Percentiles rank a stretch among this genome's conserved stretches.
Evolutionary conservation across 2,888 invertebrate species (phyloP).

Genomic region (Acleris sparsana): DNA sequence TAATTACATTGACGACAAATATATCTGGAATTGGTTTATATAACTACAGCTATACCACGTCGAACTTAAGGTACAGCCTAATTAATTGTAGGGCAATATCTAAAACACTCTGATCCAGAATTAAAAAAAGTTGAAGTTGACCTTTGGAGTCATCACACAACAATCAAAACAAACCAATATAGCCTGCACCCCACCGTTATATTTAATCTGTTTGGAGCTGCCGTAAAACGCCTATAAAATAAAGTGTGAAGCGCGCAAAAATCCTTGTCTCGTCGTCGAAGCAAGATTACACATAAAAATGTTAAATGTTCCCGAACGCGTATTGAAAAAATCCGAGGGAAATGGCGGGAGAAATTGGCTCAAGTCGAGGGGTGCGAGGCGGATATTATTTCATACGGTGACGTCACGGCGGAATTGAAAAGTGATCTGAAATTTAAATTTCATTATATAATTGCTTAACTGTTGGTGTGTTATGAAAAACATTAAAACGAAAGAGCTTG

Average conservation of each 20-base stretch:
- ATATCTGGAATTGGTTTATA: too few relatives aligned
- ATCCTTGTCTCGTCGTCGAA: constrained; percentile 77
- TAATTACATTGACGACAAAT: too few relatives aligned
- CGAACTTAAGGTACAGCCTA: too few relatives aligned
- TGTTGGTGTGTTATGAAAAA: too few relatives aligned
- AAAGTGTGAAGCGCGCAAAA: constrained; percentile 75
- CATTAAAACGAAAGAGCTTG: too few relatives aligned
- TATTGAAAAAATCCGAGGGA: constrained; percentile 79
- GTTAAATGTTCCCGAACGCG: constrained; percentile 81
- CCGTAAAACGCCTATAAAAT: constrained; percentile 79
- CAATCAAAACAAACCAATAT: constrained; percentile 68
- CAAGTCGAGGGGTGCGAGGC: constrained; percentile 34
- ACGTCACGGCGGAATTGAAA: constrained; percentile 15
- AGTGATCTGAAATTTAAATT: background rate
- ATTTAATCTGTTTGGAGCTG: constrained; percentile 79
- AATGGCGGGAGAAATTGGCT: constrained; percentile 69
- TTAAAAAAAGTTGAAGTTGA: background rate
- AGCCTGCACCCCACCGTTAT: constrained; percentile 66
- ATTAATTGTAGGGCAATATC: too few relatives aligned
- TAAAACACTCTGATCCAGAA: too few relatives aligned
- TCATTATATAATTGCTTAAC: too few relatives aligned
- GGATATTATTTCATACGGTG: constrained; percentile 30
- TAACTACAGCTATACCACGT: too few relatives aligned
- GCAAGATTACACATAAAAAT: constrained; percentile 83
- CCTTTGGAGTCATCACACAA: background rate